Conservation (phyloP, 2,888 invertebrate species). For the Campoletis raptor region DNA sequence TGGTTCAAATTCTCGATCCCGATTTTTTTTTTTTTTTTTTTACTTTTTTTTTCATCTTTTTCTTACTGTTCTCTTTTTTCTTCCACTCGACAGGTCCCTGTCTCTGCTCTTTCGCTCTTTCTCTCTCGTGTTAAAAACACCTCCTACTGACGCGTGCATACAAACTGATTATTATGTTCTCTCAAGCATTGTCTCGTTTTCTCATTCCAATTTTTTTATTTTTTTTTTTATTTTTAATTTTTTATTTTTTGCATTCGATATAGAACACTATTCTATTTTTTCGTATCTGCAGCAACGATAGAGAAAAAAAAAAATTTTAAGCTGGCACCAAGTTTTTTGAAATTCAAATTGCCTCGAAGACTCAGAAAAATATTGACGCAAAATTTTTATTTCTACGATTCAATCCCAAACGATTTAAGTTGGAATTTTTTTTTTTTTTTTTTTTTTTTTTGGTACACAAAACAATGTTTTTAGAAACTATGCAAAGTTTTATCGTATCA, state of each 20-base stretch:
- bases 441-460: too few relatives aligned
- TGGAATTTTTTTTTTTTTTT: too few relatives aligned
- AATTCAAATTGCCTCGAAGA: not conserved
- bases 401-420: not conserved
- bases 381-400: not conserved
- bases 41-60: not conserved
- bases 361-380: not conserved
- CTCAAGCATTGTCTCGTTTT: slow-evolving; percentile 9
- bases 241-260: not conserved
- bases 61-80: slow-evolving; percentile 1
- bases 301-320: not conserved
- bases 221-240: not conserved
- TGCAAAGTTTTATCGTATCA: too few relatives aligned
- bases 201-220: not conserved
- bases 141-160: slow-evolving; percentile 31
- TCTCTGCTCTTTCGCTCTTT: slow-evolving; percentile 1
- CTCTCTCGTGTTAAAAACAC: slow-evolving; percentile 36
- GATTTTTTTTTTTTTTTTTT: slow-evolving; percentile 31
- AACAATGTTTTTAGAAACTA: too few relatives aligned
- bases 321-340: not conserved
- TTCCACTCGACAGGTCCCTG: slow-evolving; percentile 31
- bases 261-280: not conserved
- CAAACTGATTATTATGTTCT: slow-evolving; percentile 44
- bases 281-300: not conserved
- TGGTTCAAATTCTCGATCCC: slow-evolving; percentile 72